Conservation (phyloP, 2,888 invertebrate species). For the Nysson spinosus region DNA sequence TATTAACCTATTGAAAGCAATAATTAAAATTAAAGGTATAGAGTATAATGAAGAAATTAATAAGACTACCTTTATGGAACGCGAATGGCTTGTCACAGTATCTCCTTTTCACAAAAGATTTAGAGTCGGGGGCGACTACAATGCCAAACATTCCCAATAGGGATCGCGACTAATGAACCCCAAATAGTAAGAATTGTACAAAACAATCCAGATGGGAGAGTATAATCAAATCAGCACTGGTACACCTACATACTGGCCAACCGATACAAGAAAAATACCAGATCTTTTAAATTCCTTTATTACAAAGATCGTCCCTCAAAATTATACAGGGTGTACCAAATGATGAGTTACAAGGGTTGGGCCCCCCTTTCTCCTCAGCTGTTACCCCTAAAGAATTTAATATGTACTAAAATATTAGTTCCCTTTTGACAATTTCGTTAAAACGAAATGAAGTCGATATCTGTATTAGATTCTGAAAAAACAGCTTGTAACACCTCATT, state of each 20-base stretch:
- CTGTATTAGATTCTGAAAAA: too few relatives aligned
- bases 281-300: not conserved
- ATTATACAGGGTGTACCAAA: too few relatives aligned
- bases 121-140: not conserved
- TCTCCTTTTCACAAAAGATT: too few relatives aligned
- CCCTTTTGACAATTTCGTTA: too few relatives aligned
- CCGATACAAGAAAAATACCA: not conserved
- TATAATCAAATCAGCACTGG: not conserved
- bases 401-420: too few relatives aligned
- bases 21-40: not conserved
- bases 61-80: not conserved
- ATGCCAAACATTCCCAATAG: not conserved
- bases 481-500: too few relatives aligned
- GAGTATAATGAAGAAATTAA: not conserved
- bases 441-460: too few relatives aligned
- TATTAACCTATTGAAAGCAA: not conserved
- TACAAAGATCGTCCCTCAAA: not conserved
- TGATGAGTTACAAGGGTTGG: too few relatives aligned
- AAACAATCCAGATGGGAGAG: not conserved
- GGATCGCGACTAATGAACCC: not conserved
- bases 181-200: not conserved
- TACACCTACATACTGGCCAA: not conserved
- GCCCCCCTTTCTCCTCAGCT: too few relatives aligned
- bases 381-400: too few relatives aligned
- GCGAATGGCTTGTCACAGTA: not conserved